Evolutionary conservation across 2,113 vertebrate genomes (phyloP).

Genomic region (Climacteris rufus): DNA sequence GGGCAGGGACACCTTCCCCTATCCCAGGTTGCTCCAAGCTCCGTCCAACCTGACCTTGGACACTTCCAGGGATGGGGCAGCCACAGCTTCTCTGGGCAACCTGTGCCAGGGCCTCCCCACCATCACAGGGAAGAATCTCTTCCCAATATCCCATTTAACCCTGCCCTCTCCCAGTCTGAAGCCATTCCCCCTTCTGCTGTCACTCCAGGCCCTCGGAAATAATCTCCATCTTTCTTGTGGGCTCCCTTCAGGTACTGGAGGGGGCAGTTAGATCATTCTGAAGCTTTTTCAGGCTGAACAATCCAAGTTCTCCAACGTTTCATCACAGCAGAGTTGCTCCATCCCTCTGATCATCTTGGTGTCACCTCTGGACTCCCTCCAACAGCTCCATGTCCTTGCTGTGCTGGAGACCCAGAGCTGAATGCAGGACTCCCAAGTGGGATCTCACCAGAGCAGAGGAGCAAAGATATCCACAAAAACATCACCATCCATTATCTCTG

Average conservation of each 20-base stretch:
- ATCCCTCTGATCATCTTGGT: not conserved
- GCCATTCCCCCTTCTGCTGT: no score
- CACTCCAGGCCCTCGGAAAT: not conserved
- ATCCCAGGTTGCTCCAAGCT: not conserved
- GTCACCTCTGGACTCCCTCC: not conserved
- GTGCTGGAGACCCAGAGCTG: not conserved
- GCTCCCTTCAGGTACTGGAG: not conserved
- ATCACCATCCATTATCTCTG: not conserved
- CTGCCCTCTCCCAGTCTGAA: not conserved
- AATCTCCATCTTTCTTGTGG: not conserved
- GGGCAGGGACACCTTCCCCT: not conserved
- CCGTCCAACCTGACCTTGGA: fast-evolving
- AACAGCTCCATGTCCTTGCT: not conserved
- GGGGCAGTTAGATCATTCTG: not conserved
- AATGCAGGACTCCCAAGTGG: not conserved
- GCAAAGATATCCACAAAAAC: not conserved
- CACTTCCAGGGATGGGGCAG: not conserved
- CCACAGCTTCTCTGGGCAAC: not conserved
- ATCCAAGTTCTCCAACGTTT: not conserved
- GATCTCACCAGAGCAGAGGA: not conserved
- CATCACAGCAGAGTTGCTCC: not conserved
- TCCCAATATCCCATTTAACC: not conserved
- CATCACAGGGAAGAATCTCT: not conserved
- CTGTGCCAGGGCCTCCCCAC: not conserved
- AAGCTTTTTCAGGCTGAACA: not conserved